These are phyloP conservation scores for Thecophora atra DNA, from an alignment of 2,888 invertebrate species.

Conservation along the genomic window DNA sequence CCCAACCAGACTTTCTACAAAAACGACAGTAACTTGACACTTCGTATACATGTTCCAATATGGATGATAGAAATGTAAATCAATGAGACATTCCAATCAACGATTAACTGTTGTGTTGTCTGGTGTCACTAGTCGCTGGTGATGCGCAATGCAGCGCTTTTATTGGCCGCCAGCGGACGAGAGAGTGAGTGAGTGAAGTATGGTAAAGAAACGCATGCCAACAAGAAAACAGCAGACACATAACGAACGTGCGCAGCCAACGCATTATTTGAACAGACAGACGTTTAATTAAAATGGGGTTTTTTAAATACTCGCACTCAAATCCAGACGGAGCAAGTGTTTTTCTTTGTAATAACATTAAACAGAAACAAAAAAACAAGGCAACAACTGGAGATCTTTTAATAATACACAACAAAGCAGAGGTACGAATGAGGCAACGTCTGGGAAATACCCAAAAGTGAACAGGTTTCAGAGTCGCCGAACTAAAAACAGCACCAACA, in stretches of 20 bases:
- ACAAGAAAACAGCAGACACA: not conserved
- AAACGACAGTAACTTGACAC: not conserved
- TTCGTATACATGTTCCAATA: not conserved
- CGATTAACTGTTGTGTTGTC: not conserved
- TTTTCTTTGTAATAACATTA: constrained; percentile 12
- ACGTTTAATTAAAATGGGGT: constrained; percentile 21
- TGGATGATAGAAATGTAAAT: not conserved
- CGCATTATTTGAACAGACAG: not conserved
- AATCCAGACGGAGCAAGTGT: not conserved
- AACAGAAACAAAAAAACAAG: not conserved
- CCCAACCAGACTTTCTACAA: constrained; percentile 11
- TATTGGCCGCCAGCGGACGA: not conserved
- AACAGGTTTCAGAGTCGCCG: constrained; percentile 7
- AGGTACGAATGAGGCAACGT: not conserved
- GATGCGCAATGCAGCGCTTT: not conserved
- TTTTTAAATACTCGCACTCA: constrained; percentile 20
- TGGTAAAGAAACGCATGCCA: constrained; percentile 14
- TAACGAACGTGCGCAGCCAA: constrained; percentile 9
- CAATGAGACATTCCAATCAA: constrained; percentile 26
- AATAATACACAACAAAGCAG: not conserved
- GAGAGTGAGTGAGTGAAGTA: constrained; percentile 19
- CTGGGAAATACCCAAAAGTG: constrained; percentile 13
- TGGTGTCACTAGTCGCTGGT: constrained; percentile 22
- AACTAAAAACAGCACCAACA: not conserved
- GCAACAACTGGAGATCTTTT: not conserved